Conservation (phyloP, 2,113 vertebrate genomes). For the Rattus norvegicus region GRCr8 NC_086033.1:43573501-43574000, state of each 20-base stretch:
- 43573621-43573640: not conserved
- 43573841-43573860: constrained; percentile 75
- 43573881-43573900: not conserved
- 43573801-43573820: constrained; percentile 96
- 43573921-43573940: not conserved
- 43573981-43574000: not conserved
- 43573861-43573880: not conserved
- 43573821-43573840: constrained; percentile 90
- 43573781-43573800: constrained; percentile 92
- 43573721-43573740: too few species aligned
- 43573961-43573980: not conserved
- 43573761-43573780: constrained; percentile 88
- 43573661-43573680: not conserved
- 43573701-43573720: not conserved
- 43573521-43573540: not conserved
- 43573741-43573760: constrained; percentile 84
- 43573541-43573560: not conserved
- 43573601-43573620: not conserved
- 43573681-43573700: not conserved
- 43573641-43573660: not conserved
- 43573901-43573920: not conserved
- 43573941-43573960: not conserved
- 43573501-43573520: not conserved
- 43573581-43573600: not conserved
- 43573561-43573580: not conserved